Evolutionary conservation across 2,797 vertebrate species (phyloP), one percentile per base, ranked within the genome.

Genomic region (Gobio occitaniae): DNA sequence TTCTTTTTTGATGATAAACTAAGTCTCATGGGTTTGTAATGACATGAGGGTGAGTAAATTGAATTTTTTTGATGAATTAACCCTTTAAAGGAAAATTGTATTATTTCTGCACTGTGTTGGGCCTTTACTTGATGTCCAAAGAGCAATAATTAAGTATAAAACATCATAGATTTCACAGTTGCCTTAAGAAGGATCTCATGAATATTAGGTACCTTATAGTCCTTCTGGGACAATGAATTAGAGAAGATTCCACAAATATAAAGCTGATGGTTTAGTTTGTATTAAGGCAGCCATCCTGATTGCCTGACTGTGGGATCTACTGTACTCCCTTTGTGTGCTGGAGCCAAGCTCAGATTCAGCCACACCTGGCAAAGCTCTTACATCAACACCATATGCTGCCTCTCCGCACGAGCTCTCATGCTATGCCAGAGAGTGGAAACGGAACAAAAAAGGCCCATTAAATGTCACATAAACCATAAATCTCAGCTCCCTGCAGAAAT

Each of bases 331-430:
- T 44, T 78, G 78, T 59, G 56, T 36, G 48, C 52, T 59, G 54
- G 41, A 76, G 78, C 74, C 76, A 83, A 79, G 12, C 52, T 68
- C 71, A 81, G 81, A 78, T 29, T 56, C 76, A 75, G 71, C 78
- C 78, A 84, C 89, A 88, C 81, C 86, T 90, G 88, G 75, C 61
- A 85, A 80, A 86, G 77, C 52, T 36, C 71, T 86, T 83, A 87
- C 68, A 82, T 87, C 70, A 86, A 86, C 86, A 78, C 86, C 86
- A 86, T 90, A 86, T 87, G 85, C 74, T 84, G 80, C 54, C 50
- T 83, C 38, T 68, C 83, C 29, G 83, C 72, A 87, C 44, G 69
- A 66, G 63, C 80, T 86, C 82, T 85, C 81, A 50, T 76, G 77
- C 29, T 80, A 84, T 48, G 74, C 44, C 72, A 83, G 78, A 66